Conservation (phyloP, 2,797 vertebrate genomes). For the Mionectes olivaceus region DNA sequence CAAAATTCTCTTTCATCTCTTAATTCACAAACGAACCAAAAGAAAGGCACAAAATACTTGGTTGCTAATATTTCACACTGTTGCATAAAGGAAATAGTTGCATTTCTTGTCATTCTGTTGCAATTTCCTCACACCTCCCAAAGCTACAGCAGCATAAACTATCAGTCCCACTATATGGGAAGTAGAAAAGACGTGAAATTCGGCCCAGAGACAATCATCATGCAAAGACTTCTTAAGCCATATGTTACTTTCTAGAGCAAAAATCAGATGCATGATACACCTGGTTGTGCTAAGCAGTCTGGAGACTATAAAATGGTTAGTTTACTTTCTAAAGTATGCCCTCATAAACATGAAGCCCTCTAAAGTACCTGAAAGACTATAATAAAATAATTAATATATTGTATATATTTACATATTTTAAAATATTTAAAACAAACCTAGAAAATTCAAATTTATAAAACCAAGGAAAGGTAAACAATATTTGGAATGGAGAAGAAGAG, state of each 20-base stretch:
- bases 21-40: not conserved
- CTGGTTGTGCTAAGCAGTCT: not conserved
- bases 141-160: not conserved
- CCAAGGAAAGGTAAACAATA: not conserved
- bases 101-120: not conserved
- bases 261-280: not conserved
- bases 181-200: constrained; percentile 6
- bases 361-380: not conserved
- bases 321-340: not conserved
- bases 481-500: not conserved
- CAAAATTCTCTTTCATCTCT: not conserved
- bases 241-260: not conserved
- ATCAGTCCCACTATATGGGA: not conserved
- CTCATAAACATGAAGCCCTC: not conserved
- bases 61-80: not conserved
- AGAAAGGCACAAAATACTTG: not conserved
- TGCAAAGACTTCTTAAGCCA: not conserved
- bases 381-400: not conserved
- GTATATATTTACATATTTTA: not conserved
- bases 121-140: not conserved
- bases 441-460: not conserved
- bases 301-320: not conserved
- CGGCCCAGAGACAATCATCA: not conserved
- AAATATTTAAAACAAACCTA: not conserved
- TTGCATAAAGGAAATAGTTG: not conserved